These are phyloP conservation scores for Drosophila pseudoobscura DNA, from an alignment of 1,140 invertebrate species.

Conservation along the genomic window DNA sequence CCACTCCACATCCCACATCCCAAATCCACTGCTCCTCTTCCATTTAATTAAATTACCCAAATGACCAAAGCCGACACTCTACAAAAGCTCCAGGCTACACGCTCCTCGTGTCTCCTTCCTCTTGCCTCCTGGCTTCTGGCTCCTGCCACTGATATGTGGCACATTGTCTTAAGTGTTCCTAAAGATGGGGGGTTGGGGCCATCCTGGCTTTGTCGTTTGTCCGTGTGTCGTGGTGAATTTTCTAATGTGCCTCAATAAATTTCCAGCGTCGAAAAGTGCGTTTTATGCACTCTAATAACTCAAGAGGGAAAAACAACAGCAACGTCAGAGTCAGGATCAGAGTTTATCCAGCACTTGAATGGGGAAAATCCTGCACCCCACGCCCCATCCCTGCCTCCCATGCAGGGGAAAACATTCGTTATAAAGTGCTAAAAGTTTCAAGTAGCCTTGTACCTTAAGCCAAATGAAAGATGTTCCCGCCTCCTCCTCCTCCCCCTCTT, in stretches of 20 bases:
- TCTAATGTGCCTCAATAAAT: constrained; percentile 62
- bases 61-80: constrained; percentile 33
- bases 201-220: constrained; percentile 3
- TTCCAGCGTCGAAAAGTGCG: constrained; percentile 53
- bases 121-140: background rate
- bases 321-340: background rate
- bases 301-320: constrained; percentile 21
- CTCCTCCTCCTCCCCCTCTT: background rate
- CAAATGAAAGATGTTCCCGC: constrained; percentile 49
- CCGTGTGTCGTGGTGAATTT: constrained; percentile 51
- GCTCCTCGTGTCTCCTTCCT: background rate
- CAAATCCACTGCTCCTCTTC: background rate
- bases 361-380: background rate
- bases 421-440: constrained; percentile 62
- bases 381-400: too few relatives aligned
- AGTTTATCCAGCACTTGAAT: constrained; percentile 22
- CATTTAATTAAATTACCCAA: constrained; percentile 59
- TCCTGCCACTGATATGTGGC: constrained; percentile 2
- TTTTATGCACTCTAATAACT: constrained; percentile 64
- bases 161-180: constrained; percentile 38
- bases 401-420: constrained; percentile 45
- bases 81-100: background rate
- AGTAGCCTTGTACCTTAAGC: constrained; percentile 51
- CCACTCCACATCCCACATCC: background rate
- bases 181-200: background rate